phyloP scores from a whole-genome alignment of 2,113 vertebrate species.

The Oplegnathus fasciatus region DNA sequence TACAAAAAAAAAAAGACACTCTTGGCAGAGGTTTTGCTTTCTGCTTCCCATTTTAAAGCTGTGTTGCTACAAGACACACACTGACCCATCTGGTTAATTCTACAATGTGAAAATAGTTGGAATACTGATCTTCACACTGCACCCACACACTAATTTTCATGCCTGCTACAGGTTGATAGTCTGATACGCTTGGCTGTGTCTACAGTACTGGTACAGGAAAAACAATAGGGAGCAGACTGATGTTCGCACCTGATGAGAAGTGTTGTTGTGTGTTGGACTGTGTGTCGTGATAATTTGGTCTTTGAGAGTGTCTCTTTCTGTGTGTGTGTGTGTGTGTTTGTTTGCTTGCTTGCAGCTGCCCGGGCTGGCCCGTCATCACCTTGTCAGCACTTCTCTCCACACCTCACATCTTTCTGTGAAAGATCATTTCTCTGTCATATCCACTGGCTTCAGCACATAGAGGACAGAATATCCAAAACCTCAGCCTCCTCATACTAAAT shows the following conservation, averaged over 20 bases:
- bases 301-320: not conserved
- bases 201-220: not conserved
- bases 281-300: not conserved
- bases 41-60: not conserved
- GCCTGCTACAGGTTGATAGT: not conserved
- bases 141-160: not conserved
- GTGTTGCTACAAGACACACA: not conserved
- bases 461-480: slow-evolving; percentile 11
- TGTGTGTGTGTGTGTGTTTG: not conserved
- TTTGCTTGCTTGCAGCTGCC: slow-evolving; percentile 9
- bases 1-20: too few species aligned
- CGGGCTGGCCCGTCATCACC: slow-evolving; percentile 25
- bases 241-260: slow-evolving; percentile 20
- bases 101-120: not conserved
- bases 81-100: not conserved
- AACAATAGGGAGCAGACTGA: not conserved
- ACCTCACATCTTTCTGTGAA: slow-evolving; percentile 32
- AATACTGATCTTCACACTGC: not conserved
- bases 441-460: slow-evolving; percentile 5
- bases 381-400: slow-evolving; percentile 47
- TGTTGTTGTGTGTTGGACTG: not conserved
- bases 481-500: not conserved
- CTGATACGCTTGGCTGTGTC: not conserved
- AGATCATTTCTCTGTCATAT: slow-evolving; percentile 44
- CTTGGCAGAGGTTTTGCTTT: not conserved